phyloP scores from a whole-genome alignment of 1,140 invertebrate species.

The Plutomurus gul region DNA sequence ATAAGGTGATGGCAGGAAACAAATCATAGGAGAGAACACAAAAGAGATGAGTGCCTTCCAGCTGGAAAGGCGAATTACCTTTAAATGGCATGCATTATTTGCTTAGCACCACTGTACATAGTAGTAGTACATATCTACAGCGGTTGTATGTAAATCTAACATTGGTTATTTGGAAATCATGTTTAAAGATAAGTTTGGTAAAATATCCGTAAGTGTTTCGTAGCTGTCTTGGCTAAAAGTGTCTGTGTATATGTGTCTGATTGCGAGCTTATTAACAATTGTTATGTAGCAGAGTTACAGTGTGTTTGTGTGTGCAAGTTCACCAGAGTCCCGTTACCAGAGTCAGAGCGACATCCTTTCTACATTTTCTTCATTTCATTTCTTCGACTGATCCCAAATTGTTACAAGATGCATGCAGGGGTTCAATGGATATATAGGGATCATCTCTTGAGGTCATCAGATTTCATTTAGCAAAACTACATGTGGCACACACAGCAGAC shows the following conservation, averaged over 20 bases:
- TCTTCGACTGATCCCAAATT: neutral
- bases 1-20: too few relatives aligned
- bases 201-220: neutral
- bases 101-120: constrained; percentile 22
- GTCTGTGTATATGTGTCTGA: neutral
- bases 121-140: neutral
- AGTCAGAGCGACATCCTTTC: constrained; percentile 23
- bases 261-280: neutral
- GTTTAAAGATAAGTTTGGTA: neutral
- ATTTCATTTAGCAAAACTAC: constrained; percentile 37
- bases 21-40: too few relatives aligned
- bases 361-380: constrained; percentile 1
- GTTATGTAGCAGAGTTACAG: neutral
- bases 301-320: constrained; percentile 26
- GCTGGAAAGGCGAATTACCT: constrained; percentile 20
- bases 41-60: too few relatives aligned
- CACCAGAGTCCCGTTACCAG: constrained; percentile 1
- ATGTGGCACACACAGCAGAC: constrained; percentile 23
- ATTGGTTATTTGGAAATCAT: constrained; percentile 9
- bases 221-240: neutral
- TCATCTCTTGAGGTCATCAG: constrained; percentile 43
- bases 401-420: neutral
- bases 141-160: constrained; percentile 13
- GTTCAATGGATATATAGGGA: neutral
- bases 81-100: constrained; percentile 23